Evolutionary conservation across 2,888 invertebrate species (phyloP).

Genomic region (Aspidapion aeneum): DNA sequence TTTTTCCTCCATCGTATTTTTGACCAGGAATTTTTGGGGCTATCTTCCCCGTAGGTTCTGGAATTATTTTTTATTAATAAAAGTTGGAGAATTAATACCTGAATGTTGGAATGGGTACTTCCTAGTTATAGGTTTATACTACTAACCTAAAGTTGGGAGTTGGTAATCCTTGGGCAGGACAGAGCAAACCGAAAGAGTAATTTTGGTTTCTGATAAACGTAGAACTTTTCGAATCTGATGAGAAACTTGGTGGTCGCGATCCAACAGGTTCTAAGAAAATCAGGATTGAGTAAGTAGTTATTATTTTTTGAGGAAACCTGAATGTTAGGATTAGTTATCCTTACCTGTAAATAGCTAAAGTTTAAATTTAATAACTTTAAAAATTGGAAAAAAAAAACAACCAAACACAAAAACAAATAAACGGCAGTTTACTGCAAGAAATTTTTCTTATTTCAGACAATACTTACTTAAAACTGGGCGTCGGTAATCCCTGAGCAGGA

Average conservation of each 20-base stretch:
- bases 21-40: conserved; percentile 58
- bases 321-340: no score
- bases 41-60: conserved; percentile 61
- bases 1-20: conserved; percentile 55
- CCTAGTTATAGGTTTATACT: no score
- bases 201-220: conserved; percentile 47
- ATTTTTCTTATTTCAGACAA: no score
- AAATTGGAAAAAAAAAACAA: no score
- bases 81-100: conserved; percentile 2
- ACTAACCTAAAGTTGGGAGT: conserved; percentile 61
- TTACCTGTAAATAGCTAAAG: no score
- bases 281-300: conserved; percentile 27
- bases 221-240: conserved; percentile 49
- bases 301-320: no score
- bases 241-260: conserved; percentile 50
- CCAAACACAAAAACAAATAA: no score
- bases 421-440: no score
- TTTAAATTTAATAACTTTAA: no score
- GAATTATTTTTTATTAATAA: conserved; percentile 39
- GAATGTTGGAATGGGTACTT: neutral
- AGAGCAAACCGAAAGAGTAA: conserved; percentile 49
- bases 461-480: conserved; percentile 60
- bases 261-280: conserved; percentile 53
- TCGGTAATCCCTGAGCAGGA: conserved; percentile 61
- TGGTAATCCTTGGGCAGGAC: conserved; percentile 60